Percentiles rank a stretch among this genome's conserved stretches.
Conservation (phyloP, 2,797 vertebrate genomes). For the Eulemur albifrons region DNA sequence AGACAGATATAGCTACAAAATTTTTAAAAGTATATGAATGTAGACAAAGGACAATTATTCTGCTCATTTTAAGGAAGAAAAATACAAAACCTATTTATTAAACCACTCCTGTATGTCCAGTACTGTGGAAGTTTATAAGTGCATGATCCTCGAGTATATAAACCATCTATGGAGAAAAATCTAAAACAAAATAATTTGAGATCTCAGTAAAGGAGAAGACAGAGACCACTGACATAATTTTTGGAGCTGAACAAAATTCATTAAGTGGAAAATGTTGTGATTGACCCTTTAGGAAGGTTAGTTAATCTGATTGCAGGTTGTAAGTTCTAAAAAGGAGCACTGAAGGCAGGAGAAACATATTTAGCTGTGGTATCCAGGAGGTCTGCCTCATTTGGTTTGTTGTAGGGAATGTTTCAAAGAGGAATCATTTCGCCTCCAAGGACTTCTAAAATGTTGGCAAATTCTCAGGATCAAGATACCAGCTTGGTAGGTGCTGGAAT, state of each 20-base stretch:
- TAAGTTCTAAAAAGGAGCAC: background rate
- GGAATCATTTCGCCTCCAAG: background rate
- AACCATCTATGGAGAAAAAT: background rate
- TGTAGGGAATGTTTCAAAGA: background rate
- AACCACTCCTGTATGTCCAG: background rate
- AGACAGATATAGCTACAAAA: background rate
- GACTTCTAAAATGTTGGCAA: background rate
- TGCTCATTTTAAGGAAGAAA: background rate
- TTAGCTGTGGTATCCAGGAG: background rate
- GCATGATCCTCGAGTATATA: background rate
- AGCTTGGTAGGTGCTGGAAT: background rate
- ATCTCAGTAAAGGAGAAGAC: background rate
- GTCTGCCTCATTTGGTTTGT: background rate
- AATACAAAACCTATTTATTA: background rate
- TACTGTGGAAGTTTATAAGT: background rate
- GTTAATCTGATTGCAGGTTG: background rate
- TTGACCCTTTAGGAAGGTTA: background rate
- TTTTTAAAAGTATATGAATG: background rate
- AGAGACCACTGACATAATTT: background rate
- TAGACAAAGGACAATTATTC: background rate
- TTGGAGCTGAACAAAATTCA: background rate
- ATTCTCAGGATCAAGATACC: background rate
- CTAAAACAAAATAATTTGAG: background rate
- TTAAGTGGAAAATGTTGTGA: background rate
- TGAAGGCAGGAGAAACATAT: background rate